phyloP scores from a whole-genome alignment of 2,113 vertebrate species.

The Archilochus colubris region DNA sequence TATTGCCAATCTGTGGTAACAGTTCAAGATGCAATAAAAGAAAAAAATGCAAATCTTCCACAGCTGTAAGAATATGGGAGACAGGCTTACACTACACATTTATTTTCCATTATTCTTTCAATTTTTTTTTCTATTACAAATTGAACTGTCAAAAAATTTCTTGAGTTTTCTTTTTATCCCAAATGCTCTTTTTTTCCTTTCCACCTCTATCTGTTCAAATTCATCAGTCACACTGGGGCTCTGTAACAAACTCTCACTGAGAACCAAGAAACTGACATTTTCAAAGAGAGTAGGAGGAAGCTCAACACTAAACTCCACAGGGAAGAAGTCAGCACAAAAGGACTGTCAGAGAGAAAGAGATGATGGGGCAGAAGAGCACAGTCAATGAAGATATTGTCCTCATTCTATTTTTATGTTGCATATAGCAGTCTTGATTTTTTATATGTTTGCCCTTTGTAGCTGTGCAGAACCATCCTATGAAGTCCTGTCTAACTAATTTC shows the following conservation, averaged over 20 bases:
- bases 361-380: background rate
- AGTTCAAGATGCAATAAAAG: conserved; percentile 7
- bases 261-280: conserved; percentile 55
- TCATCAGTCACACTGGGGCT: conserved; percentile 25
- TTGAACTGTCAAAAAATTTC: conserved; percentile 38
- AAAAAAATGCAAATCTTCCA: background rate
- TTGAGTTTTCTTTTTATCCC: conserved; percentile 35
- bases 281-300: background rate
- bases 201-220: conserved; percentile 43
- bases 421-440: conserved; percentile 1
- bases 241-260: conserved; percentile 45
- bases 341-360: background rate
- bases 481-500: conserved; percentile 23
- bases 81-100: background rate
- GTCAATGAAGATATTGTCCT: background rate
- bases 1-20: background rate
- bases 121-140: background rate
- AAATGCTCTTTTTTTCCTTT: background rate
- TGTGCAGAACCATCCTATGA: background rate
- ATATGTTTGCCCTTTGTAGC: background rate
- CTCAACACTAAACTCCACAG: conserved; percentile 36
- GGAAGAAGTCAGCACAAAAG: conserved; percentile 45
- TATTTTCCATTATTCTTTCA: conserved; percentile 2
- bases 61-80: background rate
- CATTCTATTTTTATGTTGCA: background rate